phyloP scores from a whole-genome alignment of 2,113 vertebrate genomes.

The Struthio camelus region DNA sequence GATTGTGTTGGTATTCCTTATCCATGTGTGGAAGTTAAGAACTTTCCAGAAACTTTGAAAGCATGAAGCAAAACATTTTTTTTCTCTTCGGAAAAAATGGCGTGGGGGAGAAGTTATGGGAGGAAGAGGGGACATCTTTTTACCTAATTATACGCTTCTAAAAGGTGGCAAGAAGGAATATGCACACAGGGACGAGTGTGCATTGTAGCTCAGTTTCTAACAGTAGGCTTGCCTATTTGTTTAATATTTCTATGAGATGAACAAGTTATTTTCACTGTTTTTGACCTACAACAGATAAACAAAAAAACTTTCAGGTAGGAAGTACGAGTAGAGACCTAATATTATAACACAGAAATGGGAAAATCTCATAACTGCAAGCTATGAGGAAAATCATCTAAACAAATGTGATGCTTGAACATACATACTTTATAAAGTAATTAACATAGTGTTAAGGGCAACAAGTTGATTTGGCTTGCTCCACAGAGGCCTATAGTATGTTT shows the following conservation, averaged over 20 bases:
- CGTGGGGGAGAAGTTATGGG: background rate
- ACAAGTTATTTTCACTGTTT: too few relatives aligned
- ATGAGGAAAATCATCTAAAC: background rate
- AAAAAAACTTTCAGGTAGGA: background rate
- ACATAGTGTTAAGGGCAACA: background rate
- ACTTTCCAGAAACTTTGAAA: background rate
- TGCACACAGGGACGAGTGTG: too few relatives aligned
- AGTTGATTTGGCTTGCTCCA: background rate
- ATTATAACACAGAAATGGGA: background rate
- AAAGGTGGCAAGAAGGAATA: background rate
- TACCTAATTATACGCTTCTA: background rate
- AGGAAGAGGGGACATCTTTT: background rate
- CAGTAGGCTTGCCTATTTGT: too few relatives aligned
- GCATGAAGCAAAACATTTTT: background rate
- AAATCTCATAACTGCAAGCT: background rate
- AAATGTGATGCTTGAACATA: rapidly evolving
- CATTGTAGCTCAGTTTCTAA: too few relatives aligned
- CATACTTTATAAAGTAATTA: background rate
- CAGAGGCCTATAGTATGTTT: background rate
- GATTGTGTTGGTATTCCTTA: background rate
- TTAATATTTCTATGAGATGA: too few relatives aligned
- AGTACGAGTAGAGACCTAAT: background rate
- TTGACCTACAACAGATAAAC: too few relatives aligned
- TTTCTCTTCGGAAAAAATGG: background rate
- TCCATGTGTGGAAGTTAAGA: background rate